Evolutionary conservation across 2,797 vertebrate genomes (phyloP).

Genomic region (Macropodus opercularis): DNA sequence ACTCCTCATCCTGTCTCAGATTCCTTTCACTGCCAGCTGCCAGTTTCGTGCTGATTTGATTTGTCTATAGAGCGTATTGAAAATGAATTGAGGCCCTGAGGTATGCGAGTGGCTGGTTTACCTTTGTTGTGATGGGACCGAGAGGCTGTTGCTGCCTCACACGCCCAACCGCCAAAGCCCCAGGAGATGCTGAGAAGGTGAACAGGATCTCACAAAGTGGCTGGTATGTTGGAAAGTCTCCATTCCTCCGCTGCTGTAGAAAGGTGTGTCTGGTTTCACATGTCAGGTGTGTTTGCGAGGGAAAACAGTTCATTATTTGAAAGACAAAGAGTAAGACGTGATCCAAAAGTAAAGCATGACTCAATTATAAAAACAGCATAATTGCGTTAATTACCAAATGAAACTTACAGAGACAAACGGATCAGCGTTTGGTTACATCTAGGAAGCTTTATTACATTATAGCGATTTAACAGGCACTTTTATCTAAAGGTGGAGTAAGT

Average conservation of each 20-base stretch:
- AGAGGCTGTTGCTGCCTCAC: conserved; percentile 47
- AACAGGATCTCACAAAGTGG: conserved; percentile 54
- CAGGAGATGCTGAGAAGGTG: conserved; percentile 53
- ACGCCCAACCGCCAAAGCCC: conserved; percentile 50
- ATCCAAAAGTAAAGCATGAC: background rate
- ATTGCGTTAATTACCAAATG: background rate
- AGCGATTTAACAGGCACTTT: background rate
- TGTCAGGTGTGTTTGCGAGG: conserved; percentile 25
- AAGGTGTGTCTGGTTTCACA: conserved; percentile 69
- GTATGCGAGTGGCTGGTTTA: conserved; percentile 57
- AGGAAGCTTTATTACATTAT: background rate
- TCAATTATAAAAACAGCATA: background rate
- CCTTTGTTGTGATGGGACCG: conserved; percentile 62
- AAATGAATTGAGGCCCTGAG: conserved; percentile 57
- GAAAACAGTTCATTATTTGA: conserved; percentile 13
- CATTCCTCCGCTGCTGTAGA: conserved; percentile 35
- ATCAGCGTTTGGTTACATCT: background rate
- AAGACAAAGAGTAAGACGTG: conserved; percentile 7
- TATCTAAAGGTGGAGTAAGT: background rate
- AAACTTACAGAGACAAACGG: background rate
- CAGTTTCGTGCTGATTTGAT: conserved; percentile 47
- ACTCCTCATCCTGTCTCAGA: conserved; percentile 36
- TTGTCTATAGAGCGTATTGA: conserved; percentile 36
- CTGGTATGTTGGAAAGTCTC: conserved; percentile 55
- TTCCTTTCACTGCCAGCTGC: conserved; percentile 47